phyloP scores from a whole-genome alignment of 2,888 invertebrate species.

The Mimas tiliae region DNA sequence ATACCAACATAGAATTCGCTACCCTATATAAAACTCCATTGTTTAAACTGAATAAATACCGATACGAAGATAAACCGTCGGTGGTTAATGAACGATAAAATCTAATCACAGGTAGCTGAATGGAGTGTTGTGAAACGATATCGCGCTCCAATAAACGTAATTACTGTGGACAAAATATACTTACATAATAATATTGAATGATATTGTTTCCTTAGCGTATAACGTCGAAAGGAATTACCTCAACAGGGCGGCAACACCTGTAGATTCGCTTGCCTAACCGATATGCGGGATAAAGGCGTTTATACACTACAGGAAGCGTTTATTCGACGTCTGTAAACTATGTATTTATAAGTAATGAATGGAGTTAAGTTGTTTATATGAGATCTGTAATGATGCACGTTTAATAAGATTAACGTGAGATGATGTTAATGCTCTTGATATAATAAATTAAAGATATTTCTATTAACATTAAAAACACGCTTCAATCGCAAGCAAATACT shows the following conservation, averaged over 20 bases:
- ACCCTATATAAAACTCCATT: neutral
- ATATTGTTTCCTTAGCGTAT: slow-evolving; percentile 22
- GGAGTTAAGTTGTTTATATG: too few relatives aligned
- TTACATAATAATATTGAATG: slow-evolving; percentile 13
- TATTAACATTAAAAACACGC: too few relatives aligned
- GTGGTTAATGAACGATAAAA: slow-evolving; percentile 14
- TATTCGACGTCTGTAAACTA: too few relatives aligned
- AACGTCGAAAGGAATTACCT: slow-evolving; percentile 51
- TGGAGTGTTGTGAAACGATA: slow-evolving; percentile 20
- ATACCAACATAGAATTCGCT: neutral
- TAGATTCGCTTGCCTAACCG: slow-evolving; percentile 55
- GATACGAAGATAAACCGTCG: neutral
- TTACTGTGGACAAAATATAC: slow-evolving; percentile 4
- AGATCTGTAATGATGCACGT: too few relatives aligned
- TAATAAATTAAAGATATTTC: too few relatives aligned
- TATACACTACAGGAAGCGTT: neutral
- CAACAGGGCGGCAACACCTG: slow-evolving; percentile 61
- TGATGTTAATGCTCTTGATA: too few relatives aligned
- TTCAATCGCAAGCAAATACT: too few relatives aligned
- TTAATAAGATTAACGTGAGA: too few relatives aligned
- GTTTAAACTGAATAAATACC: neutral
- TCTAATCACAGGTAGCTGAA: slow-evolving; percentile 14
- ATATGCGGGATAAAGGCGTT: slow-evolving; percentile 26
- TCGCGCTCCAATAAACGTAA: slow-evolving; percentile 18
- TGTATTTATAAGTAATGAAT: too few relatives aligned